These are phyloP conservation scores for Cephus nigrinus DNA, from an alignment of 2,888 invertebrate genomes.

Conservation along the genomic window DNA sequence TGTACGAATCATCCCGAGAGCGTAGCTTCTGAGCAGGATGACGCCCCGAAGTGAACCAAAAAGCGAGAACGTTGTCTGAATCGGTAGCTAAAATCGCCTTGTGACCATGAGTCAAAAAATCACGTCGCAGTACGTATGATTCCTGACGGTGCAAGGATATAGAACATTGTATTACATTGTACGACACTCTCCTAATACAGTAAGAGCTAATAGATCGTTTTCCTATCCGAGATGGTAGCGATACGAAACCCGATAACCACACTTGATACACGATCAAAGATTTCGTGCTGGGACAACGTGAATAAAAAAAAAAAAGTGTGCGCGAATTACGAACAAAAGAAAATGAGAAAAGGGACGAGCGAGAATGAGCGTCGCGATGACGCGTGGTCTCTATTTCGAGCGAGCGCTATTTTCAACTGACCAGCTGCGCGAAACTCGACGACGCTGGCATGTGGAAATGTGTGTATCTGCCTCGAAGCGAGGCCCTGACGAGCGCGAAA, in stretches of 20 bases:
- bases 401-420: conserved; percentile 4
- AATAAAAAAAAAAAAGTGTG: neutral
- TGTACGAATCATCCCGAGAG: too few species aligned
- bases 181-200: neutral
- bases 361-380: conserved; percentile 1
- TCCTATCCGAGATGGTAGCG: neutral
- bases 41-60: too few species aligned
- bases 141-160: too few species aligned
- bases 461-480: conserved; percentile 8
- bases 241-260: neutral
- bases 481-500: conserved; percentile 15
- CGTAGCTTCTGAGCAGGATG: too few species aligned
- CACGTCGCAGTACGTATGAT: too few species aligned
- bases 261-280: neutral
- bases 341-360: conserved; percentile 1
- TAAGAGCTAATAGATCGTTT: neutral
- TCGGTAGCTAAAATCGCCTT: too few species aligned
- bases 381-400: neutral
- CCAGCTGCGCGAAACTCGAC: conserved; percentile 20
- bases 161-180: too few species aligned
- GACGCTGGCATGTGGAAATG: conserved; percentile 2
- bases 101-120: too few species aligned
- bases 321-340: conserved; percentile 3
- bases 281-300: neutral
- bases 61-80: too few species aligned